Evolutionary conservation across 1,140 invertebrate species (phyloP), one percentile per base, ranked within the genome.

Genomic region (Camponotus pennsylvanicus): DNA sequence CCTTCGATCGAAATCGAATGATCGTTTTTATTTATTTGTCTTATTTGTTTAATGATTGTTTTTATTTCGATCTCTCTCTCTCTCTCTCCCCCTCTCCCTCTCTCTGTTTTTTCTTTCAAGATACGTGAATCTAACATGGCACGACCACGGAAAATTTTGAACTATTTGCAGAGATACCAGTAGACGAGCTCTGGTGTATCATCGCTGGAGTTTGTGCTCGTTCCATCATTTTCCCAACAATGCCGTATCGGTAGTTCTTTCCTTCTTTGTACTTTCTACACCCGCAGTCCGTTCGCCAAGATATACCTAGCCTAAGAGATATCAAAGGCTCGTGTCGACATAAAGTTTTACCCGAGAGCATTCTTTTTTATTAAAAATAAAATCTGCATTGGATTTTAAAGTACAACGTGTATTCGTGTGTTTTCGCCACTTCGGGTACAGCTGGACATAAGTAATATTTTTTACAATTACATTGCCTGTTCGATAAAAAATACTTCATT

Each of bases 401-500:
- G 37, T 59, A 13, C 79, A 73, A 70, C 9, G n/a, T 73, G 67
- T 57, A 27, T 82, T 61, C 55, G 67, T 59, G 45, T 13, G 15
- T 52, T 52, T 18, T 55, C 27, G 67, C 32, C 52, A 27, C 15
- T 40, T 15, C 18, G 40, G 2, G 40, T 13, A 37, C 11, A 21
- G 64, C 49, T 5, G 11, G 27, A 40, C 59, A 83, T 63, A 49
- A 83, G 61, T 83, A 75, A 61, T 55, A 75, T 83, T 83, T 83
- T 83, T 83, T 83, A 83, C 79, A 75, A 83, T 83, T 83, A 83
- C 69, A 13, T 61, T 45, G 67, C 7, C 0, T 18, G 79, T 13
- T 37, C 79, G 55, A 83, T 61, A 75, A 83, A 83, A 27, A 83
- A 75, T 40, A 42, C 13, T 70, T 45, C 69, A 11, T 42, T 49